A percentile compares a stretch with the other conserved stretches of the same genome.
Evolutionary conservation across 2,113 vertebrate genomes (phyloP).

Genomic region (Pipra filicauda): DNA sequence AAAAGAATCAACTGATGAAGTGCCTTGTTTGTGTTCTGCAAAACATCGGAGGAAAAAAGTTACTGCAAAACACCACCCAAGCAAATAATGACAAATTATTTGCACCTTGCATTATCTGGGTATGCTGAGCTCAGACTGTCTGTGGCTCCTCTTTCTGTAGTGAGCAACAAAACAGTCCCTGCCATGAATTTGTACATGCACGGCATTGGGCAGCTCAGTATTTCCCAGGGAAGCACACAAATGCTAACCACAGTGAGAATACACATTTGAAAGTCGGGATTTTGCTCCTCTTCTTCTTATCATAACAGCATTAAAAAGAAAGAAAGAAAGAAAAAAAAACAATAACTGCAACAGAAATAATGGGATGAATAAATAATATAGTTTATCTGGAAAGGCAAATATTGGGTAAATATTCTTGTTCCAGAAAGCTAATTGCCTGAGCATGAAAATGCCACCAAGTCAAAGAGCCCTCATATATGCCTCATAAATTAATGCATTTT

Average conservation of each 20-base stretch:
- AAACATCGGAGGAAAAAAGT: conserved; percentile 13
- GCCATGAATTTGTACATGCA: neutral
- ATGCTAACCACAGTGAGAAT: neutral
- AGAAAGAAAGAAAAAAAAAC: neutral
- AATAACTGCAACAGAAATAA: conserved; percentile 5
- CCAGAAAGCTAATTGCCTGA: conserved; percentile 22
- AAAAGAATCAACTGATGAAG: conserved; percentile 32
- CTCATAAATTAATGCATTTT: conserved; percentile 57
- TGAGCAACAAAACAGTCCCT: neutral
- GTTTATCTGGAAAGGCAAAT: conserved; percentile 19
- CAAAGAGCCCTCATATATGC: conserved; percentile 29
- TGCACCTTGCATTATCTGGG: neutral
- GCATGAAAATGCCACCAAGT: conserved; percentile 25
- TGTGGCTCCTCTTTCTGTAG: neutral
- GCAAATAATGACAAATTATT: conserved; percentile 9
- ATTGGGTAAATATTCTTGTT: conserved; percentile 25
- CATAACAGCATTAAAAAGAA: neutral
- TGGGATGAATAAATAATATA: conserved; percentile 25
- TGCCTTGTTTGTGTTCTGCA: neutral
- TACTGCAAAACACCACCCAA: neutral
- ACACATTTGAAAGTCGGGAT: neutral
- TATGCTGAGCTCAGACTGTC: neutral
- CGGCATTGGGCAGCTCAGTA: neutral
- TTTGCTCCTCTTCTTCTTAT: neutral
- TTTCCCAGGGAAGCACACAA: neutral